Evolutionary conservation across 2,888 invertebrate species (phyloP), one percentile per base, ranked within the genome.

Genomic region (Caenorhabditis sp.): DNA sequence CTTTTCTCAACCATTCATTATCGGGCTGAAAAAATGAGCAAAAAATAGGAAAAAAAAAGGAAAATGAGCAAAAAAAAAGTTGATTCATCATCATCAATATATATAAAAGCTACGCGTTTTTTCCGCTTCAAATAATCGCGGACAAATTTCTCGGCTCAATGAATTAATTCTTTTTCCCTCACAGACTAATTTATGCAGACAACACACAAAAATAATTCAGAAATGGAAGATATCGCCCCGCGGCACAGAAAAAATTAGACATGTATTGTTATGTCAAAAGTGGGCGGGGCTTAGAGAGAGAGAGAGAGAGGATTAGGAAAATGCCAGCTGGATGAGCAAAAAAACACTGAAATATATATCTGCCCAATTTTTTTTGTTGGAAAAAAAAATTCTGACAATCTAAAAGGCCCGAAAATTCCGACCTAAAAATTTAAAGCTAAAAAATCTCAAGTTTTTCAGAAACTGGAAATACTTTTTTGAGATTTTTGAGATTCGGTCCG

Each of bases 1-100:
- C n/a, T 66, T 49, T 62, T 62, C 60, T 73, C 71, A 68, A 63
- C 68, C 70, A 70, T 66, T 58, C 68, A 76, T 69, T 65, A 1
- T 55, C 26, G 21, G 8, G 4, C 23, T 51, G 21, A 6, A 23
- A 51, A 23, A 23, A 19, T 50, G 8, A 19, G n/a, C 26, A 57
- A 57, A 57, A 27, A 31, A 4, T 24, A 27, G 14, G 26, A 57
- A 27, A 10, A 27, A 8, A 24, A n/a, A n/a, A n/a, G n/a, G n/a
- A n/a, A n/a, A n/a, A n/a, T n/a, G n/a, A n/a, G n/a, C n/a, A n/a
- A 58, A 58, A 21, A 10, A 36, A n/a, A 31, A 58, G 17, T 57
- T 57, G 8, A 26, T 57, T 8, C 19, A 53, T 8, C 10, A 21
- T 53, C 8, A 14, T 19, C 8, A 53, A 21, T 24, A 24, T 24